Evolutionary conservation across 64 coral and sea anemone species (phyloP), one percentile per base, ranked within the genome.

Genomic region (Montipora foliosa): DNA sequence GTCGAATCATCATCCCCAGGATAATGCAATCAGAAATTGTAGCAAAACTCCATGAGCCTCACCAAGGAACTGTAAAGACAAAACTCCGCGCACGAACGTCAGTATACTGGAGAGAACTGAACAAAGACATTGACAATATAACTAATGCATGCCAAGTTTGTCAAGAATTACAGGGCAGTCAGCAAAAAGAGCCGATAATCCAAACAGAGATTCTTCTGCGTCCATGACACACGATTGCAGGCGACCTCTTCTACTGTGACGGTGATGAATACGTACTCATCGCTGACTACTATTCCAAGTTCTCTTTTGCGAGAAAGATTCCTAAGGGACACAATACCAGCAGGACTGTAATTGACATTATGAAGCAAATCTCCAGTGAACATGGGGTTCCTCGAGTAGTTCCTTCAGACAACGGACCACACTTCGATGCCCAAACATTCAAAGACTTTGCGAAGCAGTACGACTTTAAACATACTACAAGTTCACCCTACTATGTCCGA

Each of bases 221-320:
- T 72, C 2, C 69, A 12, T 92, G 79, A 50, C 79, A 92, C 51
- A 92, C 80, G 2, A 37, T 92, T 1, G 79, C 73, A 15, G 75
- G 70, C 25, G 70, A 89, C 17, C 1, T 89, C 8, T 89, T 89
- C 50, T 75, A 88, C 67, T 20, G 73, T 13, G 66, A 88, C 67
- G 87, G 49, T 47, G 70, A 67, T 53, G 87, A 88, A 75, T 88
- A 75, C 49, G 69, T 88, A n/a, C 75, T 79, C 5, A 59, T 90
- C 19, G 37, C 89, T 48, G 89, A 91, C 66, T 91, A 81, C 24
- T 81, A 81, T 61, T 79, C 91, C 4, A 93, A 80, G 62, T 80
- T n/a, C 17, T 47, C 75, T 0, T 93, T 80, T 69, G 74, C 79
- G 5, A 68, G 29, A 37, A 37, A 37, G 29, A 37, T 37, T 37